Evolutionary conservation across 2,113 vertebrate species (phyloP).

Genomic region (Psilopogon haemacephalus): DNA sequence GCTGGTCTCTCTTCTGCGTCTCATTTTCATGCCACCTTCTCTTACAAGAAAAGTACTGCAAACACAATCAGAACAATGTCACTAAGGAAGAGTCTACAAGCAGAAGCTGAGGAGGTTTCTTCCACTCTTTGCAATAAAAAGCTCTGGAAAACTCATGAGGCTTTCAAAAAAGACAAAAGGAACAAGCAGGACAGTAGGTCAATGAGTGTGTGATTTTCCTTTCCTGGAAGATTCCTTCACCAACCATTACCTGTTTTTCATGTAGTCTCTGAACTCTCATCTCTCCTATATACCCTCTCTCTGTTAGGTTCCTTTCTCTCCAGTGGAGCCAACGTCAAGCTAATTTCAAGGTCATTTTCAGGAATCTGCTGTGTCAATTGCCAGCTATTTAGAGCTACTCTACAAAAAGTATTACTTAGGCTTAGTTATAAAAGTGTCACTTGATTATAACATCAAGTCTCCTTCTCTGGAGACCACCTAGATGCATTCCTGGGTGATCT

Average conservation of each 20-base stretch:
- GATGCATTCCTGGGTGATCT: too few species aligned
- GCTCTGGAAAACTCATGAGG: background rate
- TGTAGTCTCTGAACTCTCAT: background rate
- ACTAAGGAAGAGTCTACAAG: background rate
- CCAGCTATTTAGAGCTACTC: constrained; percentile 14
- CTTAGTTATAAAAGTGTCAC: background rate
- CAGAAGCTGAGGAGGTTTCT: background rate
- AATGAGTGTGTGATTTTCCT: background rate
- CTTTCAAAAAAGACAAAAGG: background rate
- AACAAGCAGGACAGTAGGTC: background rate
- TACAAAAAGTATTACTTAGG: constrained; percentile 2
- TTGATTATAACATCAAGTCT: background rate
- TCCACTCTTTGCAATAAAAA: background rate
- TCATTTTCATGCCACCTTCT: background rate
- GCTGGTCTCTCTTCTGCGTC: background rate
- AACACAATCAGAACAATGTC: background rate
- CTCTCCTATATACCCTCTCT: background rate
- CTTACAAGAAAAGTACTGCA: background rate
- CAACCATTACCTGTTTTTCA: background rate
- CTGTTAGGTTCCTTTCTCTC: background rate
- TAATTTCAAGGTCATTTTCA: constrained; percentile 15
- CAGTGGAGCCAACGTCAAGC: background rate
- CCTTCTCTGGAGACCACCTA: too few species aligned
- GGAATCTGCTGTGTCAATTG: constrained; percentile 2
- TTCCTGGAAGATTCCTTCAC: background rate